Conservation (phyloP, 2,113 vertebrate species). For the Cryptomyrus ogoouensis region DNA sequence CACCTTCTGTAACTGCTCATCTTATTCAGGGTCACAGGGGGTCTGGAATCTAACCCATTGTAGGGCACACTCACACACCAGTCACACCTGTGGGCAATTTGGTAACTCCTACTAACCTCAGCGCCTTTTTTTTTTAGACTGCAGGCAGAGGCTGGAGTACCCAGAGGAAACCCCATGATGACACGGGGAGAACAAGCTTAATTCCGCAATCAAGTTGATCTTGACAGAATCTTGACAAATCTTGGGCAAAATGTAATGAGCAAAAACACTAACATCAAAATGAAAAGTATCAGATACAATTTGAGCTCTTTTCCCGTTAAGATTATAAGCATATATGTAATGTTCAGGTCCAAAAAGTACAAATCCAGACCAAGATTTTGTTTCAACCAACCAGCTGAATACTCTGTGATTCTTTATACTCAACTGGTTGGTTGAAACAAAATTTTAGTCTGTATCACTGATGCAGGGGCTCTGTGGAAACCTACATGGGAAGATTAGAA, state of each 20-base stretch:
- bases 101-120: neutral
- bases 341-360: neutral
- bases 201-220: neutral
- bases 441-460: neutral
- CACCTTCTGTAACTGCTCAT: too few relatives aligned
- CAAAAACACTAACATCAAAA: too few relatives aligned
- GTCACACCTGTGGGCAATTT: too few relatives aligned
- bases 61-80: too few relatives aligned
- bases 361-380: neutral
- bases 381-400: too few relatives aligned
- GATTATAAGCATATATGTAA: neutral
- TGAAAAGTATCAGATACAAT: neutral
- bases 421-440: too few relatives aligned
- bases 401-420: neutral
- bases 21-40: too few relatives aligned
- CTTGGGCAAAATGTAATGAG: too few relatives aligned
- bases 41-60: too few relatives aligned
- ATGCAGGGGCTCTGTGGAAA: neutral
- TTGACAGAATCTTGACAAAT: too few relatives aligned
- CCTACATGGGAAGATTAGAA: neutral
- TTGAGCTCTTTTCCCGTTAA: neutral
- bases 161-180: too few relatives aligned
- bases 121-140: neutral
- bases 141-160: neutral
- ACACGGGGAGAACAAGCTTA: neutral